phyloP scores from a whole-genome alignment of 2,888 invertebrate species.

The Caenorhabditis imperialis region DNA sequence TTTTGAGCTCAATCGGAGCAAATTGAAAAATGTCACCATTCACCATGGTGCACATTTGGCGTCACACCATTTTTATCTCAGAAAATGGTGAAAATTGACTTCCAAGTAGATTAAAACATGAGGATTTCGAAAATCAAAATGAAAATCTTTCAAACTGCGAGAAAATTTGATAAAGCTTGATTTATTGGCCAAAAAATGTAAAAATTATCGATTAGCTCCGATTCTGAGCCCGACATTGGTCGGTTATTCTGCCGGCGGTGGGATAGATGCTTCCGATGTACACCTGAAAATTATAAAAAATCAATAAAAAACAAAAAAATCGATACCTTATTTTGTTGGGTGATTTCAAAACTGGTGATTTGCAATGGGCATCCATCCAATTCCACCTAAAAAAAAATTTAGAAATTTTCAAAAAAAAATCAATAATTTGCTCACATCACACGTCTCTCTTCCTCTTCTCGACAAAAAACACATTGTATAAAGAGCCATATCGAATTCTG shows the following conservation, averaged over 20 bases:
- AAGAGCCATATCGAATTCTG: conserved; percentile 91
- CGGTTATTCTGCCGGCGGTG: conserved; percentile 73
- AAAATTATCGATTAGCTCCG: no score
- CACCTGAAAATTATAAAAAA: conserved; percentile 65
- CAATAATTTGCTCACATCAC: conserved; percentile 64
- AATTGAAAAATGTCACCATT: no score
- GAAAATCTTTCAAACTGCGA: no score
- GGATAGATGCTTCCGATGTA: conserved; percentile 75
- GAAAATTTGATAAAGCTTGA: no score
- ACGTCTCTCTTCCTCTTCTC: conserved; percentile 83
- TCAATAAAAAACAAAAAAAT: not conserved
- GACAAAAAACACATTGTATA: conserved; percentile 90
- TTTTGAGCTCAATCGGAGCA: no score
- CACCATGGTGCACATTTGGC: no score
- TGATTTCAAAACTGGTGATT: conserved; percentile 74
- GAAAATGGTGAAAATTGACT: no score
- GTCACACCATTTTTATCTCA: no score
- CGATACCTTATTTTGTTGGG: conserved; percentile 67
- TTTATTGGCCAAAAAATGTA: no score
- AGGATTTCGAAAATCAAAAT: no score
- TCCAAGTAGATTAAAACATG: no score
- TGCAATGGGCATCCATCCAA: conserved; percentile 74
- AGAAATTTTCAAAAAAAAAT: no score
- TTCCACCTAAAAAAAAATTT: conserved; percentile 62
- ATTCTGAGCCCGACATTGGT: conserved; percentile 66